Evolutionary conservation across 1,140 invertebrate genomes (phyloP).

Genomic region (Gryon sp.): DNA sequence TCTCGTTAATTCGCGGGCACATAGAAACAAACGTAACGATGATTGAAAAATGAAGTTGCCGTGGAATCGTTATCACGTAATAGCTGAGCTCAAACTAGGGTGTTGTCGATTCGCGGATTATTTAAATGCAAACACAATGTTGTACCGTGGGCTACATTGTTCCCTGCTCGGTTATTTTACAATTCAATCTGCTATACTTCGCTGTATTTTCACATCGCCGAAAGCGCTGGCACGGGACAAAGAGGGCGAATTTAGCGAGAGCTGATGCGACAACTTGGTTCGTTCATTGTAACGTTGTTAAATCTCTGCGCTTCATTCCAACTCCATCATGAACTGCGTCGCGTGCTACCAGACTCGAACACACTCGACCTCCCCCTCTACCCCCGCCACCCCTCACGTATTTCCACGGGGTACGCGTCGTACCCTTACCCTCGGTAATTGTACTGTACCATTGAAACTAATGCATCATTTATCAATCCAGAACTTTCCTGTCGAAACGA

Average conservation of each 20-base stretch:
- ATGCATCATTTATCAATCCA: slow-evolving; percentile 67
- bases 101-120: slow-evolving; percentile 73
- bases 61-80: slow-evolving; percentile 29
- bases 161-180: slow-evolving; percentile 77
- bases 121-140: slow-evolving; percentile 78
- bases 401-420: slow-evolving; percentile 32
- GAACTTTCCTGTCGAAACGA: slow-evolving; percentile 41
- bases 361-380: slow-evolving; percentile 30
- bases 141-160: slow-evolving; percentile 74
- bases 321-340: slow-evolving; percentile 66
- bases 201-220: slow-evolving; percentile 61
- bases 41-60: slow-evolving; percentile 57
- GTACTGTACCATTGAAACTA: slow-evolving; percentile 65
- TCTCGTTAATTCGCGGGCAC: slow-evolving; percentile 34
- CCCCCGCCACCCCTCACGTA: slow-evolving; percentile 26
- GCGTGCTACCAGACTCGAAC: slow-evolving; percentile 51
- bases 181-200: slow-evolving; percentile 76
- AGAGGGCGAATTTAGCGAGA: slow-evolving; percentile 62
- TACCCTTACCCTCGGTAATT: slow-evolving; percentile 68
- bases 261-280: slow-evolving; percentile 63
- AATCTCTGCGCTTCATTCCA: slow-evolving; percentile 71
- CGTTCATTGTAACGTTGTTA: slow-evolving; percentile 78
- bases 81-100: slow-evolving; percentile 44
- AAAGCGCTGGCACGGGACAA: slow-evolving; percentile 61
- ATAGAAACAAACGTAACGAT: slow-evolving; percentile 47